phyloP scores from a whole-genome alignment of 2,113 vertebrate genomes.

The Podarcis cretensis region DNA sequence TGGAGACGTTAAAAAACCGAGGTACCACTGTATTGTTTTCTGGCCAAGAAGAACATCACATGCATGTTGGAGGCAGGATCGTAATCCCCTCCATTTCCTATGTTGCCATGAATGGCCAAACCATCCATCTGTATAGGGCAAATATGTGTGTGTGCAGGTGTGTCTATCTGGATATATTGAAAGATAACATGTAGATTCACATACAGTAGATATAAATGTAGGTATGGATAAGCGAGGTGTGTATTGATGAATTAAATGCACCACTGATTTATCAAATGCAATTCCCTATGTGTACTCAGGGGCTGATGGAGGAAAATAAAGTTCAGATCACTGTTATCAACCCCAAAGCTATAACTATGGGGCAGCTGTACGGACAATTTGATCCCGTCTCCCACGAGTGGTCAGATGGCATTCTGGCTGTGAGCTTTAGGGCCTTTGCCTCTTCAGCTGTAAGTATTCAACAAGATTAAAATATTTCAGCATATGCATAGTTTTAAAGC shows the following conservation, averaged over 20 bases:
- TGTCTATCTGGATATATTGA: too few species aligned
- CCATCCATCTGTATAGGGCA: background rate
- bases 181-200: background rate
- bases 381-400: conserved; percentile 90
- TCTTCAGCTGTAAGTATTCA: conserved; percentile 78
- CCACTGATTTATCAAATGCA: background rate
- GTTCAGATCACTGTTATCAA: conserved; percentile 92
- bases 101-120: background rate
- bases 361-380: conserved; percentile 91
- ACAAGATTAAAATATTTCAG: background rate
- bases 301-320: conserved; percentile 89
- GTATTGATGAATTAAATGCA: background rate
- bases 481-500: background rate
- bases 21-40: background rate
- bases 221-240: too few species aligned
- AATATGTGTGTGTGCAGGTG: background rate
- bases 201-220: background rate
- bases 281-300: conserved; percentile 68
- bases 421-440: conserved; percentile 88
- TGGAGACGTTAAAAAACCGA: too few species aligned
- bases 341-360: conserved; percentile 92
- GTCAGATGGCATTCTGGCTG: conserved; percentile 90
- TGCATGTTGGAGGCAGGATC: background rate
- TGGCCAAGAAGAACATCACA: background rate
- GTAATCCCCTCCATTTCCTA: background rate